These are phyloP conservation scores for Salvelinus alpinus DNA, from an alignment of 2,113 vertebrate genomes.

Conservation along the genomic window DNA sequence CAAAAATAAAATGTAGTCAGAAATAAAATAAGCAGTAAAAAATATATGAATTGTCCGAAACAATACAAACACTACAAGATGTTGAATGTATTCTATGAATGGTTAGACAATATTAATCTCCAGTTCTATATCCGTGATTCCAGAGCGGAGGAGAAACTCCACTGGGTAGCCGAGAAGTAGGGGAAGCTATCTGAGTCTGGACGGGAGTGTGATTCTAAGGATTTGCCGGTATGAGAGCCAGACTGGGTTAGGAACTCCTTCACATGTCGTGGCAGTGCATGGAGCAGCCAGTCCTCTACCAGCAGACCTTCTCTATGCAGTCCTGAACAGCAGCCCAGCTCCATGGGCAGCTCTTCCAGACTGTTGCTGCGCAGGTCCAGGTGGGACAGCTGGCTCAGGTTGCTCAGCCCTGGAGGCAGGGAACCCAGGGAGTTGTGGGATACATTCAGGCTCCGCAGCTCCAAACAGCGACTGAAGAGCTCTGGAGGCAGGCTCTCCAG, in stretches of 20 bases:
- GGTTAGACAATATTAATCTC: no score
- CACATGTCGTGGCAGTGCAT: constrained; percentile 62
- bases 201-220: constrained; percentile 39
- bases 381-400: constrained; percentile 56
- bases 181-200: constrained; percentile 67
- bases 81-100: background rate
- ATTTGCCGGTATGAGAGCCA: background rate
- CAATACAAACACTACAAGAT: background rate
- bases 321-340: constrained; percentile 66
- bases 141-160: constrained; percentile 70
- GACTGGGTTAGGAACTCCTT: constrained; percentile 58
- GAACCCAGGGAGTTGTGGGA: constrained; percentile 66
- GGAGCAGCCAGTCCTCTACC: constrained; percentile 72
- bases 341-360: constrained; percentile 69
- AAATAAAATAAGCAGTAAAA: no score
- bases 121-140: constrained; percentile 71
- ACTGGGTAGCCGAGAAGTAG: constrained; percentile 63
- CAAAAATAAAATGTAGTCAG: background rate
- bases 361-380: constrained; percentile 74
- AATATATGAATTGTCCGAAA: no score
- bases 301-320: constrained; percentile 69
- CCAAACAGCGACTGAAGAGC: constrained; percentile 65
- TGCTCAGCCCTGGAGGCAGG: constrained; percentile 55
- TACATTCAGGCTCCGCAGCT: constrained; percentile 66
- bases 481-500: constrained; percentile 67